Base-by-base conservation (phyloP, 2,888 invertebrate species). In the Glyphotaelius pellucidus region DNA sequence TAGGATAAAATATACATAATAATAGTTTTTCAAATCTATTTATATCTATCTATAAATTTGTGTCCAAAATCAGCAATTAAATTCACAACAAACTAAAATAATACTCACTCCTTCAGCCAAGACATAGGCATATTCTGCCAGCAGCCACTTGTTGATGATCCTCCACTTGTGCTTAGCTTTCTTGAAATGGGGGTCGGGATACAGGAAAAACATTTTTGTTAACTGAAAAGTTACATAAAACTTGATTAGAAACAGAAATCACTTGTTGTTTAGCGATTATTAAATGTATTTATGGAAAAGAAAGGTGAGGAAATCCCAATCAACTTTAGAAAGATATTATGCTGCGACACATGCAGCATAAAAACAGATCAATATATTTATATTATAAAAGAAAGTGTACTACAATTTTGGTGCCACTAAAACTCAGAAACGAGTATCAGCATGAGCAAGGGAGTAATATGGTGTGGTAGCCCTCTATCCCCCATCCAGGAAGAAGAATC, bases 161-260 rank as follows among this genome's bases (percentile, higher is more conserved):
- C 99, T 97, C 99, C 99, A 99, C 95, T 99, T 99, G 95, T 99
- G 99, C 95, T 99, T 99, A 0, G 99, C 98, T 94, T 98, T 99
- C 95, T 99, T 99, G 95, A 99, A 99, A 96, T 99, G 99, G 52
- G 99, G 99, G 96, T 99, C 99, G 38, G 99, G 99, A 95, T 99
- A 99, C 31, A 99, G 96, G 95, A 99, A 99, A 95, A 99, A 99
- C 98, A 99, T 98, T 96, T 99, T 99, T 93, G 97, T 97, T 84
- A 99, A 95, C 98, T 99, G 96, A 93, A 97, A 97, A 92, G 93
- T 67, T 67, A 67, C 94, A 94, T 80, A 89, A 84, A 83, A 91
- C 32, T 89, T 32, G 85, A 67, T 47, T 38, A 93, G 81, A 35
- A 14, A 83, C 5, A 35, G 35, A 83, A 83, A 83, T 11, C n/a